Base-by-base conservation (phyloP, 2,888 invertebrate genomes). In the Aleiodes leptofemur region DNA sequence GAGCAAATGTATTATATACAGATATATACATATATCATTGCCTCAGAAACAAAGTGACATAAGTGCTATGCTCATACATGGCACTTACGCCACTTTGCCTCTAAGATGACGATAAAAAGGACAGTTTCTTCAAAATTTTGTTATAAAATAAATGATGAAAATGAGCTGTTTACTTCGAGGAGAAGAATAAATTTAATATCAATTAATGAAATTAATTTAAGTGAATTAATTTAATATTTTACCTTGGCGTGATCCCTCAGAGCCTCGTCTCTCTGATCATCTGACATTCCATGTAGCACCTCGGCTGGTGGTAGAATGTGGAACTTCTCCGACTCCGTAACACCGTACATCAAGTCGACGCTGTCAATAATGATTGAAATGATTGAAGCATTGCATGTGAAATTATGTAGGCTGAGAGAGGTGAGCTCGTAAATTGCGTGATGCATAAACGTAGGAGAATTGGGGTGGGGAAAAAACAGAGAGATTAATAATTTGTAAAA, bases 311-410 rank as follows among this genome's bases (percentile, higher is more conserved):
- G 94, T 80, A 96, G 91, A 78, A 94, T 91, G 86, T 96, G 94
- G 86, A 95, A 95, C 83, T 95, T 94, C 88, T 96, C 96, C 80
- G 94, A 90, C 89, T 96, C 95, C 16, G 96, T 95, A 72, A 96
- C 93, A 29, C 97, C 97, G 85, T 95, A 95, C 89, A 97, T 91
- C 80, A 97, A 91, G 88, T 97, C 97, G 88, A 95, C 96, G 83
- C 96, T 96, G 89, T 68, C 87, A 82, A 75, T 70, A 79, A 73
- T 50, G 50, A 77, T 55, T 61, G 51, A 2, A 51, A 57, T 50
- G 50, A 77, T 55, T 61, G 56, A 4, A 57, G 55, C 69, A 75
- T 64, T 57, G 16, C 48, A 73, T 76, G 31, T 43, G 38, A 43
- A 69, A 72, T 69, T 43, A 13, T 14, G 43, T 14, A 23, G 56